Evolutionary conservation across 1,140 invertebrate species (phyloP), one percentile per base, ranked within the genome.

Genomic region (Lasioglossum baleicum): DNA sequence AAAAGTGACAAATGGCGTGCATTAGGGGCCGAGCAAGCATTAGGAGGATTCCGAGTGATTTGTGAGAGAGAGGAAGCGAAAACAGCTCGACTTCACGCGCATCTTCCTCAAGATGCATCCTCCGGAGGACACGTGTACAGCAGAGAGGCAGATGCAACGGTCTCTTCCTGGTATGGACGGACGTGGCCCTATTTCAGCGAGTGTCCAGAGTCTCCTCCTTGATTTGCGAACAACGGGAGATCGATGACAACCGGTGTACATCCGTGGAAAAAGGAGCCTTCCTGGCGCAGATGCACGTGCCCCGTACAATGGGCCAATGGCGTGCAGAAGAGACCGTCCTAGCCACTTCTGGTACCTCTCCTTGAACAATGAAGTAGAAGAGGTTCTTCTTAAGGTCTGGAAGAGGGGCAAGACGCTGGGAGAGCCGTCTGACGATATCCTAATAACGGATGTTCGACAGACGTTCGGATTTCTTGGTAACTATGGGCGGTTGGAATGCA

Each of bases 301-400:
- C 82, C 13, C 58, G 63, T 26, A 83, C 82, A 83, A 83, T 83
- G 31, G 31, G 70, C 69, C 81, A 67, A 83, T 71, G 26, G 56
- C n/a, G 73, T 22, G 58, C n/a, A 31, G 40, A 74, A 17, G 72
- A 74, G 35, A 56, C 42, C 63, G 0, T 65, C 26, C 22, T 58
- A n/a, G 22, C n/a, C 26, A 65, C 31, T 65, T 64, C 44, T 53
- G 10, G 35, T 7, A 2, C 13, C 60, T 56, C 68, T 70, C 56
- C 31, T 70, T 15, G 58, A 44, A 72, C 70, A 72, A 72, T 72
- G 40, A 2, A 17, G 3, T 6, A 13, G 17, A 26, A 11, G 42
- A 48, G 65, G 15, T 8, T 17, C 61, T 35, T 64, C 61, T 64
- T 64, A 15, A 8, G 56, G 20, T 15, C 17, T 70, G 20, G 8